These are phyloP conservation scores for Aethina tumida DNA, from an alignment of 1,140 invertebrate species.

Conservation along the genomic window DNA sequence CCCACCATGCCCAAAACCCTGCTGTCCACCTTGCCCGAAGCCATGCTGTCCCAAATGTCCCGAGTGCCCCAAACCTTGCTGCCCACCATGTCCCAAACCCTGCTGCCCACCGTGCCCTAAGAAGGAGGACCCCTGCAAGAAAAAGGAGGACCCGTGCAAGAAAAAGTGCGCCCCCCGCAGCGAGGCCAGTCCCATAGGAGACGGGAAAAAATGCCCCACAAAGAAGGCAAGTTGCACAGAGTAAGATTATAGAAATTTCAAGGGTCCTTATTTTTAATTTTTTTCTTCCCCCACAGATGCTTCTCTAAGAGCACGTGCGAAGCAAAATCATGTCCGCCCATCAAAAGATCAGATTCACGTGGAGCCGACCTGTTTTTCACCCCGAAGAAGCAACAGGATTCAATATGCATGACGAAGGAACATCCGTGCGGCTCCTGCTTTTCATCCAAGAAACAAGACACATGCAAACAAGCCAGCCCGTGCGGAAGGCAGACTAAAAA, in stretches of 20 bases:
- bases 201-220: not conserved
- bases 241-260: too few species aligned
- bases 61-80: not conserved
- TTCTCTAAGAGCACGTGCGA: too few species aligned
- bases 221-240: not conserved
- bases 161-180: not conserved
- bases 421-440: too few species aligned
- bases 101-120: slow-evolving; percentile 10
- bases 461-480: too few species aligned
- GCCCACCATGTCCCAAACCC: not conserved
- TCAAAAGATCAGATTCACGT: too few species aligned
- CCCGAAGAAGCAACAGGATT: too few species aligned
- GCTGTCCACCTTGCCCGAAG: not conserved
- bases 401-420: too few species aligned
- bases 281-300: too few species aligned
- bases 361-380: too few species aligned
- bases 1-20: slow-evolving; percentile 1
- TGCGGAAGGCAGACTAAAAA: not conserved
- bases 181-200: not conserved
- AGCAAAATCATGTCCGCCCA: too few species aligned
- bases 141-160: slow-evolving; percentile 13
- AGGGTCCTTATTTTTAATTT: too few species aligned
- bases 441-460: too few species aligned
- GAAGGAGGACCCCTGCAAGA: slow-evolving; percentile 16
- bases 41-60: slow-evolving; percentile 1